Evolutionary conservation across 2,797 vertebrate genomes (phyloP), one percentile per base, ranked within the genome.

Genomic region (Danio albolineatus): DNA sequence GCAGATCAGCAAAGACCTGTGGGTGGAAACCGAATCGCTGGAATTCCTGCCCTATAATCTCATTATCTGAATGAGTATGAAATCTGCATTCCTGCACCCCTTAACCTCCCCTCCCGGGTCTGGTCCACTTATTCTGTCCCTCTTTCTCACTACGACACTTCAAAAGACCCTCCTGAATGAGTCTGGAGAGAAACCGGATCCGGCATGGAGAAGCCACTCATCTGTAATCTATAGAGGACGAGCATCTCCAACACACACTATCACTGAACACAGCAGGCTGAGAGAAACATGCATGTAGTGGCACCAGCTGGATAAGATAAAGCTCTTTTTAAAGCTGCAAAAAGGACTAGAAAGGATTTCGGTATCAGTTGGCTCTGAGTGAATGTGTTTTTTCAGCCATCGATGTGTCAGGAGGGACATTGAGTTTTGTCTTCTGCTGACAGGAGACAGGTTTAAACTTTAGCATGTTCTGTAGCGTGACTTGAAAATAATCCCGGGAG

Each of bases 11-110:
- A 43, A 48, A 82, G 51, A 78, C 80, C 83, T 85, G 83, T 71
- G 54, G 84, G 85, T 79, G 69, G 74, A 89, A 85, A 85, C 83
- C 46, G 84, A 86, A 91, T 88, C 56, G 82, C 85, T 92, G 85
- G 86, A 92, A 93, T 93, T 93, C 91, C 85, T 90, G 73, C 79
- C 80, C 83, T 83, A 87, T 92, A 93, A 93, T 93, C 92, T 91
- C 84, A 91, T 93, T 93, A 94, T 91, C 89, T 86, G 77, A 73
- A 78, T 90, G 89, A 86, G 91, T 90, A 91, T 90, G 88, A 92
- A 91, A 91, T 90, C 88, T 89, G 86, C 91, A 93, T 93, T 94
- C 91, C 90, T 85, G 70, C 69, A 79, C 75, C 78, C 71, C 61
- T 57, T 79, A 21, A 28, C 56, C 78, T 59, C 59, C 51, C 56